Conservation (phyloP, 1,140 invertebrate species). For the Brachionus asplanchnoidis region DNA sequence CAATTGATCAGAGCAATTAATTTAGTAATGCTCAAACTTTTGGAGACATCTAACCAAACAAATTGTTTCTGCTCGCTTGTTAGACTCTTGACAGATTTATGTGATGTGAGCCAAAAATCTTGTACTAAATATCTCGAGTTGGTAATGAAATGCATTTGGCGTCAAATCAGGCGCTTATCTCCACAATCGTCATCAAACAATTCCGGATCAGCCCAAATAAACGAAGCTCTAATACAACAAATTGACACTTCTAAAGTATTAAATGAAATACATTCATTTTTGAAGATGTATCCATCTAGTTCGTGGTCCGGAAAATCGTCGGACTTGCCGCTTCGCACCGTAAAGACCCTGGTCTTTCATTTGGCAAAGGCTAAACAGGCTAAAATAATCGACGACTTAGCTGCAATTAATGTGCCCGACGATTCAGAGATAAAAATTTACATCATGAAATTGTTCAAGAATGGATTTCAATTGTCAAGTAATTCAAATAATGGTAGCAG, state of each 20-base stretch:
- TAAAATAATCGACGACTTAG: conserved; percentile 23
- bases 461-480: conserved; percentile 16
- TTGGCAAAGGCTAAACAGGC: conserved; percentile 2
- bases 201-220: background rate
- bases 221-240: conserved; percentile 8
- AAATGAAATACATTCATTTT: conserved; percentile 39
- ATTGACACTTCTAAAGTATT: conserved; percentile 28
- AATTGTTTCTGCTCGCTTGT: conserved; percentile 24
- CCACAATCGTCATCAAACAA: background rate
- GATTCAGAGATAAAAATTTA: conserved; percentile 27
- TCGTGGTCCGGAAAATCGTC: background rate
- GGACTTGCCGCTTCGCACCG: conserved; percentile 26
- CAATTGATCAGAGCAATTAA: conserved; percentile 37
- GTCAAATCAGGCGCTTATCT: conserved; percentile 23
- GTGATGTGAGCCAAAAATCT: background rate
- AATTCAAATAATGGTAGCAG: background rate
- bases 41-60: conserved; percentile 39
- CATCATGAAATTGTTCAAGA: conserved; percentile 26
- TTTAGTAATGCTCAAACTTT: conserved; percentile 31
- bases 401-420: background rate
- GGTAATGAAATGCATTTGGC: conserved; percentile 42
- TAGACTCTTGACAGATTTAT: conserved; percentile 24
- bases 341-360: conserved; percentile 26
- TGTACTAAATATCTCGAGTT: conserved; percentile 39
- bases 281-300: conserved; percentile 30